These are phyloP conservation scores for Marisa cornuarietis DNA, from an alignment of 1,140 invertebrate species.

Conservation along the genomic window DNA sequence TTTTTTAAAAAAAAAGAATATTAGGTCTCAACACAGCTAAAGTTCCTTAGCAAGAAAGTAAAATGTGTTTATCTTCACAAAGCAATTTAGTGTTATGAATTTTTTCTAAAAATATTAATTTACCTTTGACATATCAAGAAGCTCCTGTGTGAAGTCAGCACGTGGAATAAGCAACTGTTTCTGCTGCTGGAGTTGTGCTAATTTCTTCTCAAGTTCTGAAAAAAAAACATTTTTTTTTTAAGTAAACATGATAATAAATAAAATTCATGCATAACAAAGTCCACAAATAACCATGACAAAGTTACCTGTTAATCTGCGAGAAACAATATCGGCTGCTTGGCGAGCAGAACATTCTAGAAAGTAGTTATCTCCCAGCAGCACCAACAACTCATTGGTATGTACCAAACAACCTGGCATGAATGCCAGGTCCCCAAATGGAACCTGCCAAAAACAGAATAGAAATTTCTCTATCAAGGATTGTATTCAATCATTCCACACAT, in stretches of 20 bases:
- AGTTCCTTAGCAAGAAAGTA: too few relatives aligned
- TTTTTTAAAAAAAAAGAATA: too few relatives aligned
- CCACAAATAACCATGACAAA: neutral
- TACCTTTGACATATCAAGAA: constrained; percentile 42
- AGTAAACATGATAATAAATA: constrained; percentile 2
- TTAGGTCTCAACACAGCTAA: too few relatives aligned
- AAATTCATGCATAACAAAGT: neutral
- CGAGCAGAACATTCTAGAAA: constrained; percentile 77
- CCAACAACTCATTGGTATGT: constrained; percentile 79
- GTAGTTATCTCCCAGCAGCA: constrained; percentile 76
- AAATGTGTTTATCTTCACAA: too few relatives aligned
- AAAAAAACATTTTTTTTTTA: constrained; percentile 1
- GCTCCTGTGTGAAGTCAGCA: constrained; percentile 47
- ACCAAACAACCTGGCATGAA: constrained; percentile 76
- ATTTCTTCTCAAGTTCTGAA: constrained; percentile 51
- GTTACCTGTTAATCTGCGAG: constrained; percentile 72
- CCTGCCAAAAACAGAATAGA: constrained; percentile 50
- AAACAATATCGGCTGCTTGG: constrained; percentile 73
- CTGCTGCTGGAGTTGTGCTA: constrained; percentile 50
- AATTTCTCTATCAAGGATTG: too few relatives aligned
- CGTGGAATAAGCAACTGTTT: constrained; percentile 51
- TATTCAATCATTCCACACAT: too few relatives aligned
- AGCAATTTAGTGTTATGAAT: too few relatives aligned
- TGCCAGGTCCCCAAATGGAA: constrained; percentile 75
- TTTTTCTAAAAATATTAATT: neutral